A percentile compares a stretch with the other conserved stretches of the same genome.
Conservation (phyloP, 2,888 invertebrate genomes). For the Anarsia innoxiella region DNA sequence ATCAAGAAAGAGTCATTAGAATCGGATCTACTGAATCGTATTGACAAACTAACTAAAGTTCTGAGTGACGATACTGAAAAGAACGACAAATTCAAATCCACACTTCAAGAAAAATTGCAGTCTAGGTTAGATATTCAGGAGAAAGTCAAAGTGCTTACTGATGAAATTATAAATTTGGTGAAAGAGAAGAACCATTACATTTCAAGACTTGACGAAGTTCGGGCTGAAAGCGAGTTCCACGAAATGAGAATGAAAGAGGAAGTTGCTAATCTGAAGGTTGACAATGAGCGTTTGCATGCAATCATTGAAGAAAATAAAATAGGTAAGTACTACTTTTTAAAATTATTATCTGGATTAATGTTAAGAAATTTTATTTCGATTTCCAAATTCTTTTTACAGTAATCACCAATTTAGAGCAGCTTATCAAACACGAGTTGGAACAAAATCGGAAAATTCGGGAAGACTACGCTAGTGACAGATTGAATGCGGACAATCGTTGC, state of each 20-base stretch:
- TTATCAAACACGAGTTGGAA: slow-evolving; percentile 31
- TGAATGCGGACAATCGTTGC: slow-evolving; percentile 35
- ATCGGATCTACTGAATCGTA: slow-evolving; percentile 20
- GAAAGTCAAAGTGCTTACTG: slow-evolving; percentile 24
- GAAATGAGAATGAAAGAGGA: slow-evolving; percentile 15
- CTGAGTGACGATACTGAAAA: slow-evolving; percentile 22
- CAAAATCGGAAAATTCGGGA: slow-evolving; percentile 30
- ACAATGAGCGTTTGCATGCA: slow-evolving; percentile 23
- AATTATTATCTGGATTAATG: too few species aligned
- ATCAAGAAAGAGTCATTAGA: slow-evolving; percentile 20
- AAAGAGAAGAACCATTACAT: slow-evolving; percentile 23
- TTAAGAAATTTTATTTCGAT: background rate
- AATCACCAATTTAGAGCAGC: slow-evolving; percentile 34
- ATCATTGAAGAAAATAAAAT: slow-evolving; percentile 32
- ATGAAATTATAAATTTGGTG: slow-evolving; percentile 26
- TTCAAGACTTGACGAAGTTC: slow-evolving; percentile 17
- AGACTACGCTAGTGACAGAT: slow-evolving; percentile 31
- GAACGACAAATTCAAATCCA: slow-evolving; percentile 28
- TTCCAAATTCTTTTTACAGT: slow-evolving; percentile 41
- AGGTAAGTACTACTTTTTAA: slow-evolving; percentile 33
- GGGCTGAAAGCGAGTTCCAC: slow-evolving; percentile 14
- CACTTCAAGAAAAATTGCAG: slow-evolving; percentile 28
- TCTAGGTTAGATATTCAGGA: slow-evolving; percentile 29
- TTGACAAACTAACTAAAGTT: slow-evolving; percentile 21
- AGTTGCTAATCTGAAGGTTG: slow-evolving; percentile 20